These are phyloP conservation scores for Hemicentrotus pulcherrimus DNA, from an alignment of 35 echinoderm and acorn worm genomes.

Conservation along the genomic window DNA sequence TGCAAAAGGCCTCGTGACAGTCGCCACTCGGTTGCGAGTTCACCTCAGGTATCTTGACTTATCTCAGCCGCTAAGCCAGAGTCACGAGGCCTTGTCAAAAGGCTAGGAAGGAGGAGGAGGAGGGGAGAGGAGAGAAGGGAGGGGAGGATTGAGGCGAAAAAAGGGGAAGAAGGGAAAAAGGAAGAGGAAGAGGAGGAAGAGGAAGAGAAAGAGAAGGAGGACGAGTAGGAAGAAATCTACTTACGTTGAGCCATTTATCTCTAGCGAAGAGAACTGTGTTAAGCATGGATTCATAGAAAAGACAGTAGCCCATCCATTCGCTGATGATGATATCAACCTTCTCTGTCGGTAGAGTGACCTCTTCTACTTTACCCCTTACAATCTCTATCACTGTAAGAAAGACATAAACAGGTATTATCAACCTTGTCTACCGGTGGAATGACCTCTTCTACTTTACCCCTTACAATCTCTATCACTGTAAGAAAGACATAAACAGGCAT, in stretches of 20 bases:
- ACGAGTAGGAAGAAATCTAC: background rate
- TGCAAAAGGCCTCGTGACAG: too few relatives aligned
- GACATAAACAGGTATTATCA: conserved; percentile 47
- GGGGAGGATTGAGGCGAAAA: too few relatives aligned
- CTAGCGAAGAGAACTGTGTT: conserved; percentile 98
- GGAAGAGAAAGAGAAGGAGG: too few relatives aligned
- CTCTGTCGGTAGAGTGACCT: conserved; percentile 83
- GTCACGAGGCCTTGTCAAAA: too few relatives aligned
- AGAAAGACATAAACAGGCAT: background rate
- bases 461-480: conserved; percentile 76
- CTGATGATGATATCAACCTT: conserved; percentile 99
- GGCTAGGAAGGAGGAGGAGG: too few relatives aligned
- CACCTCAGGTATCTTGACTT: too few relatives aligned
- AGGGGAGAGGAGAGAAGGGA: too few relatives aligned
- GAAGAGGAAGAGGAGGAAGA: too few relatives aligned
- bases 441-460: conserved; percentile 96
- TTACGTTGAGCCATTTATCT: conserved; percentile 92
- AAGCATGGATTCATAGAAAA: conserved; percentile 98
- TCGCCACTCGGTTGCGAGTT: too few relatives aligned
- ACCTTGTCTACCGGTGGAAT: conserved; percentile 74
- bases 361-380: conserved; percentile 93
- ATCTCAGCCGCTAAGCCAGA: too few relatives aligned
- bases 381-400: conserved; percentile 71
- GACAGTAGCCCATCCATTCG: conserved; percentile 99
- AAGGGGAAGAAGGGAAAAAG: too few relatives aligned